Percentiles rank a stretch among this genome's conserved stretches.
phyloP scores from a whole-genome alignment of 2,113 vertebrate genomes.

The Acrocephalus kingi region DNA sequence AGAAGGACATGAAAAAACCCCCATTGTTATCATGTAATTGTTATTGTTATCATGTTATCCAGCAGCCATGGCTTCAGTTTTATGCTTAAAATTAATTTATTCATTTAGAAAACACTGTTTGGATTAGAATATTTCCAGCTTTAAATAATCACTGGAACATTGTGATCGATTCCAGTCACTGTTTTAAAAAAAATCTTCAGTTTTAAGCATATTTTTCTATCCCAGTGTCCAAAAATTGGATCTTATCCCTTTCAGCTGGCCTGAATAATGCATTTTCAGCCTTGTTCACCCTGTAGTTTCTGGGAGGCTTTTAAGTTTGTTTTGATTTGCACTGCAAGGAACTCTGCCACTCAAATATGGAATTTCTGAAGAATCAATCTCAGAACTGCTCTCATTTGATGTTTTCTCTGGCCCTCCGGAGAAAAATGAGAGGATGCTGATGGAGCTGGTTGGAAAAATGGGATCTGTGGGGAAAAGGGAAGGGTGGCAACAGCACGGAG shows the following conservation, averaged over 20 bases:
- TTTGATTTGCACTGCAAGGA: conserved; percentile 29
- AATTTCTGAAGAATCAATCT: conserved; percentile 34
- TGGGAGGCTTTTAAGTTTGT: conserved; percentile 51
- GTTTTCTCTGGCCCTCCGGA: conserved; percentile 23
- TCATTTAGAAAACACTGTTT: background rate
- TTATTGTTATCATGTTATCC: background rate
- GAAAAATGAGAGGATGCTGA: background rate
- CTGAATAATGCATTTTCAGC: conserved; percentile 5
- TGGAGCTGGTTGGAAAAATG: background rate
- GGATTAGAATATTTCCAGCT: background rate
- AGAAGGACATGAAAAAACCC: background rate
- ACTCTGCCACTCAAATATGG: background rate
- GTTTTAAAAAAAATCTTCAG: background rate
- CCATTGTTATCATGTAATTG: background rate
- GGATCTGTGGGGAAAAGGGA: background rate
- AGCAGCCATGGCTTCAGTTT: background rate
- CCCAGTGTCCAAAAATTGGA: background rate
- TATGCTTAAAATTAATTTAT: background rate
- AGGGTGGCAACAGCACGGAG: background rate
- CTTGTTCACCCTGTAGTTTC: background rate
- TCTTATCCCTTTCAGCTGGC: background rate
- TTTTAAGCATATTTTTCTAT: background rate
- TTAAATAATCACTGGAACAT: background rate
- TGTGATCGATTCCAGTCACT: background rate
- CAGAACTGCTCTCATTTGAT: conserved; percentile 28